Percentiles rank a stretch among this genome's conserved stretches.
These are phyloP conservation scores for Aleiodes sp. DNA, from an alignment of 1,140 invertebrate species.

Conservation along the genomic window DNA sequence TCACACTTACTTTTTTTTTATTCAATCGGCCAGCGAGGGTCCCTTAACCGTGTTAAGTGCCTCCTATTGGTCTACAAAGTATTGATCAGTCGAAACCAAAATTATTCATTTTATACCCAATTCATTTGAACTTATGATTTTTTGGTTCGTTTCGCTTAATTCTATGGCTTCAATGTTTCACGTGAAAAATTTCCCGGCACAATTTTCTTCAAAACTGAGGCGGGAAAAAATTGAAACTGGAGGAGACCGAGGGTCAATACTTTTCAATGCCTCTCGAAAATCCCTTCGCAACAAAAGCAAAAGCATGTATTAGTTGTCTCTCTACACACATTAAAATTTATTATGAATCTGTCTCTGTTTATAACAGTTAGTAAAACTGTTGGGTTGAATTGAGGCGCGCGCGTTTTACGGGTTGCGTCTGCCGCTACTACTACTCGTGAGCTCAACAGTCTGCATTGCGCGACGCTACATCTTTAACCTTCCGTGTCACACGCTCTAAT, in stretches of 20 bases:
- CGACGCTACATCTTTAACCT: slow-evolving; percentile 35
- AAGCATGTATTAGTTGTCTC: background rate
- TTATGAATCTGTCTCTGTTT: slow-evolving; percentile 13
- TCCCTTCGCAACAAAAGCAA: slow-evolving; percentile 18
- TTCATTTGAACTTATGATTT: too few relatives aligned
- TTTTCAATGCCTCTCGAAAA: background rate
- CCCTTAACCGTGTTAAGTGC: slow-evolving; percentile 36
- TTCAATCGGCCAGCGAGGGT: slow-evolving; percentile 1
- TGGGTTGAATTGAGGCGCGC: background rate
- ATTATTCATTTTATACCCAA: background rate
- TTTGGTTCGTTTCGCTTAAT: too few relatives aligned
- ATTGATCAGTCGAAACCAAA: background rate
- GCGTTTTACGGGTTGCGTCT: slow-evolving; percentile 29
- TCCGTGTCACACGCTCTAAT: slow-evolving; percentile 9
- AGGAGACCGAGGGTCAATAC: background rate
- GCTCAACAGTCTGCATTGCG: slow-evolving; percentile 34
- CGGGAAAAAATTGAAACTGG: too few relatives aligned
- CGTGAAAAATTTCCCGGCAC: too few relatives aligned
- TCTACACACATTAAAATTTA: background rate
- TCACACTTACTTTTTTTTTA: slow-evolving; percentile 6
- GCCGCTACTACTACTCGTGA: slow-evolving; percentile 21
- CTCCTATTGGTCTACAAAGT: background rate
- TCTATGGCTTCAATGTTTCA: too few relatives aligned
- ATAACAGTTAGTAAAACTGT: background rate
- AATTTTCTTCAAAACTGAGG: too few relatives aligned